Percentiles rank a stretch among this genome's conserved stretches.
phyloP scores from a whole-genome alignment of 2,113 vertebrate genomes.

The Galemys pyrenaicus region DNA sequence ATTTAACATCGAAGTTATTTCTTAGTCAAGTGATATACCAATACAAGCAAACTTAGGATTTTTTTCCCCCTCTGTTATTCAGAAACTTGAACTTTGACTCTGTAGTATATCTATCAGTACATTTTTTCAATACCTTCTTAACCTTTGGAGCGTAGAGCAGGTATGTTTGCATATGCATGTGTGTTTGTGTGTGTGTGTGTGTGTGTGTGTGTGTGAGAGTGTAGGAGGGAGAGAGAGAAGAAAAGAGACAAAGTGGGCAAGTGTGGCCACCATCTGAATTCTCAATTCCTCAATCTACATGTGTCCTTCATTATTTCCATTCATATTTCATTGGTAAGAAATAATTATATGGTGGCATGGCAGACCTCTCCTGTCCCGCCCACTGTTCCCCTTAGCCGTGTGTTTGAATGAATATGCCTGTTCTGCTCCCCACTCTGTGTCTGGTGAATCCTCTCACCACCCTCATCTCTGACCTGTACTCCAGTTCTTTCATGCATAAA shows the following conservation, averaged over 20 bases:
- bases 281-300: neutral
- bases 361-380: too few relatives aligned
- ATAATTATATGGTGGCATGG: neutral
- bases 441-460: too few relatives aligned
- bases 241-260: too few relatives aligned
- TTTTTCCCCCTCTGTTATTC: neutral
- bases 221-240: neutral
- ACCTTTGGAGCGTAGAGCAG: neutral
- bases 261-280: rapidly evolving
- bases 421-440: too few relatives aligned
- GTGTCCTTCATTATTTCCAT: too few relatives aligned
- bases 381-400: too few relatives aligned
- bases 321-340: neutral
- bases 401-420: too few relatives aligned
- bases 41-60: neutral
- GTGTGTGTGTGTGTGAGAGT: rapidly evolving
- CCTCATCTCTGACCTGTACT: too few relatives aligned
- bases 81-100: neutral
- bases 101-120: neutral
- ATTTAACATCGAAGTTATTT: neutral
- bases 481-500: too few relatives aligned
- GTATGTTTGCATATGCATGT: too few relatives aligned
- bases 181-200: too few relatives aligned
- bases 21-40: neutral
- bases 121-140: neutral